Evolutionary conservation across 2,797 vertebrate genomes (phyloP).

Genomic region (Enteromius paludinosus): DNA sequence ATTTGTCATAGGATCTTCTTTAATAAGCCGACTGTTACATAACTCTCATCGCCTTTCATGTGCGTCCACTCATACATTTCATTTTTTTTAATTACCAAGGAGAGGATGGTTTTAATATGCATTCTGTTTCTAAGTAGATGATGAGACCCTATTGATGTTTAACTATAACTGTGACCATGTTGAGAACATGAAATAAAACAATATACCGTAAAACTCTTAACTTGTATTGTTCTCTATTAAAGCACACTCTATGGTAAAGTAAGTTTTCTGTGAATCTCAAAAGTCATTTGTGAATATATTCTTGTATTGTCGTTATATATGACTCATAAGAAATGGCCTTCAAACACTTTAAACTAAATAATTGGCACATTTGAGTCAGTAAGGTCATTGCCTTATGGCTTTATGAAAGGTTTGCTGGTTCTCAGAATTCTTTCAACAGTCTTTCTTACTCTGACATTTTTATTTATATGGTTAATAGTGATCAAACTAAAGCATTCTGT

Average conservation of each 20-base stretch:
- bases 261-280: neutral
- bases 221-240: slow-evolving; percentile 36
- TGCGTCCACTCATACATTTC: slow-evolving; percentile 75
- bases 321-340: neutral
- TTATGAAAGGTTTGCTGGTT: slow-evolving; percentile 11
- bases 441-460: neutral
- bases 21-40: slow-evolving; percentile 78
- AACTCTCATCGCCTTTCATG: slow-evolving; percentile 73
- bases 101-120: slow-evolving; percentile 87
- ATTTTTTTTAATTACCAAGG: slow-evolving; percentile 78
- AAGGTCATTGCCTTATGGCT: neutral
- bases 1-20: slow-evolving; percentile 77
- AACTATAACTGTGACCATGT: slow-evolving; percentile 93
- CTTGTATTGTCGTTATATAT: neutral
- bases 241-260: neutral
- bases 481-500: neutral
- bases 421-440: slow-evolving; percentile 4
- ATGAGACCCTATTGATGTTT: slow-evolving; percentile 85
- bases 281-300: neutral
- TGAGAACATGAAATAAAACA: slow-evolving; percentile 90
- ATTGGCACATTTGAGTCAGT: neutral
- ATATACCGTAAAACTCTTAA: slow-evolving; percentile 73
- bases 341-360: neutral
- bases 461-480: neutral
- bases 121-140: slow-evolving; percentile 90